These are phyloP conservation scores for Troilus luridus DNA, from an alignment of 2,888 invertebrate species.

Conservation along the genomic window DNA sequence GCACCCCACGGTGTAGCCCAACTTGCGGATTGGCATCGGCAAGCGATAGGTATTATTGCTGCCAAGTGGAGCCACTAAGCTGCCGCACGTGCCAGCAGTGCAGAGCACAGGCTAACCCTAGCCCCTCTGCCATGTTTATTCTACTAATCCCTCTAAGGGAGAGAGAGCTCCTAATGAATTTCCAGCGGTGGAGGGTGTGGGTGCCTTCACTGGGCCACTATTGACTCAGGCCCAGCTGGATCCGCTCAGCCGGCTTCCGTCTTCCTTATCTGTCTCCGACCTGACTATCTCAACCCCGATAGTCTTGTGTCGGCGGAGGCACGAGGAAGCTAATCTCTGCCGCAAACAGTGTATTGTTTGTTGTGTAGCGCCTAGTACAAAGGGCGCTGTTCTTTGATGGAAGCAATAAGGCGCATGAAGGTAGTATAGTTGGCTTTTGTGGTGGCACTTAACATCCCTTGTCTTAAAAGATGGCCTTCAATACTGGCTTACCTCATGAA, in stretches of 20 bases:
- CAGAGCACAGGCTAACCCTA: background rate
- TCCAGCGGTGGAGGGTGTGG: constrained; percentile 9
- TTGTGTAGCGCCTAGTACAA: background rate
- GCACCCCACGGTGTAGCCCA: background rate
- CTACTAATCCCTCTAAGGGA: constrained; percentile 37
- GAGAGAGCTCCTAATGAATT: constrained; percentile 17
- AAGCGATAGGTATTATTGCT: constrained; percentile 15
- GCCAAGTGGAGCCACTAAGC: constrained; percentile 33
- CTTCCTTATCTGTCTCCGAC: constrained; percentile 30
- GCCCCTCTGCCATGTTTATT: constrained; percentile 6
- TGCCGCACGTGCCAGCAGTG: constrained; percentile 6
- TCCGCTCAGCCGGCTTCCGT: constrained; percentile 51
- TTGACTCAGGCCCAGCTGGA: constrained; percentile 52
- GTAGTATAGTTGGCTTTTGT: background rate
- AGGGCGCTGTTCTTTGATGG: background rate
- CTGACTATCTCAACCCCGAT: background rate
- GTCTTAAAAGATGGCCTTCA: too few species aligned
- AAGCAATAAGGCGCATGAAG: background rate
- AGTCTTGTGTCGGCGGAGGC: constrained; percentile 17
- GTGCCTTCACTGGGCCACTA: constrained; percentile 44
- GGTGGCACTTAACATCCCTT: background rate
- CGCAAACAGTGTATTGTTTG: background rate
- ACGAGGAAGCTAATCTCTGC: constrained; percentile 1
- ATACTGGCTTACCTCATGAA: too few species aligned
- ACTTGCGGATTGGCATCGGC: background rate